These are phyloP conservation scores for Penaeus japonicus DNA, from an alignment of 1,140 invertebrate genomes.

Conservation along the genomic window DNA sequence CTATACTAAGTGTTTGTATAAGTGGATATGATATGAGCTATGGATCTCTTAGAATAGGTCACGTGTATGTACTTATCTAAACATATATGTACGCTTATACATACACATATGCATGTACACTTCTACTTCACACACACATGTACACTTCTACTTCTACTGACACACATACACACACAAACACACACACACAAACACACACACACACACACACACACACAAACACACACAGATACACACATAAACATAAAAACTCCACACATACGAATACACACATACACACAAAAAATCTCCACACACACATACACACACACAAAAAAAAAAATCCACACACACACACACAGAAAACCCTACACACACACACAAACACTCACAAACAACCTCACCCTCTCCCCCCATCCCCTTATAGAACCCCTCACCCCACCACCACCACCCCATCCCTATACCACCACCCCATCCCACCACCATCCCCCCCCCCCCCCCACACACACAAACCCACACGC, in stretches of 20 bases:
- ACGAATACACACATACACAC: too few species aligned
- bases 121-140: neutral
- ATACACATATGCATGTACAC: neutral
- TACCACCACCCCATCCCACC: neutral
- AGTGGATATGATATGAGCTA: neutral
- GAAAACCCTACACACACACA: neutral
- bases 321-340: too few species aligned
- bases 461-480: too few species aligned
- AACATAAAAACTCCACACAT: too few species aligned
- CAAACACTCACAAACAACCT: neutral
- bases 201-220: too few species aligned
- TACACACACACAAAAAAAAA: neutral
- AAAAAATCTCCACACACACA: neutral
- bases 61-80: neutral
- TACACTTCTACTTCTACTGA: neutral
- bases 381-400: too few species aligned
- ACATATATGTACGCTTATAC: neutral
- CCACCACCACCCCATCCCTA: neutral
- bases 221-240: too few species aligned
- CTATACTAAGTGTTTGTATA: too few species aligned
- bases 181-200: neutral
- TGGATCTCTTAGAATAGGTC: neutral
- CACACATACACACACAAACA: neutral
- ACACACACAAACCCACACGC: neutral
- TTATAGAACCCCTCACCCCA: too few species aligned